Conservation (phyloP, 2,113 vertebrate genomes). For the Regulus satrapa region DNA sequence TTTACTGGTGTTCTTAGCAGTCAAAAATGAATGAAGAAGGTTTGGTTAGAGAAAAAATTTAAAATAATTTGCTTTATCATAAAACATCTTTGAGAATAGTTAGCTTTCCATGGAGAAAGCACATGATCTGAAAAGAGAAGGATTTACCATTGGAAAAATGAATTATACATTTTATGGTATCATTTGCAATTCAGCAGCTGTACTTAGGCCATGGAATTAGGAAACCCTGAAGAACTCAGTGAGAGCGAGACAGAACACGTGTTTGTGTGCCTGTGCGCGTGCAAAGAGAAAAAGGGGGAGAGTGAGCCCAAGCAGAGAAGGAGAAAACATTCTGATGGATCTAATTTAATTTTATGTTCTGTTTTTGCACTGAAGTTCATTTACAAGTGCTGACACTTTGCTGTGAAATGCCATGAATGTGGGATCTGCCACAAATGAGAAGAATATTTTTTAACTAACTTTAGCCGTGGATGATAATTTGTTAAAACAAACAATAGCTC, state of each 20-base stretch:
- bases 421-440: conserved; percentile 59
- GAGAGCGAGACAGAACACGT: background rate
- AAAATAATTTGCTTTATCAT: background rate
- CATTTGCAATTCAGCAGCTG: background rate
- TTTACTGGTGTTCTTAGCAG: conserved; percentile 4
- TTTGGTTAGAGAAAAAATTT: background rate
- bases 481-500: conserved; percentile 78
- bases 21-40: background rate
- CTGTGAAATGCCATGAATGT: conserved; percentile 49
- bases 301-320: background rate
- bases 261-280: background rate
- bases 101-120: background rate
- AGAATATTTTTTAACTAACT: conserved; percentile 62
- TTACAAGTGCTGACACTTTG: conserved; percentile 53
- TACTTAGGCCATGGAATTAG: background rate
- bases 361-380: conserved; percentile 59
- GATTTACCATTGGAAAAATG: background rate
- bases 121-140: background rate
- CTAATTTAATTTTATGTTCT: conserved; percentile 68
- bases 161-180: background rate
- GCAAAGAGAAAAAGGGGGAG: background rate
- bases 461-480: conserved; percentile 70
- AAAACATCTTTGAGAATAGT: background rate
- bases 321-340: conserved; percentile 52
- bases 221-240: background rate